These are phyloP conservation scores for Coenonympha arcania DNA, from an alignment of 2,888 invertebrate species.

Conservation along the genomic window DNA sequence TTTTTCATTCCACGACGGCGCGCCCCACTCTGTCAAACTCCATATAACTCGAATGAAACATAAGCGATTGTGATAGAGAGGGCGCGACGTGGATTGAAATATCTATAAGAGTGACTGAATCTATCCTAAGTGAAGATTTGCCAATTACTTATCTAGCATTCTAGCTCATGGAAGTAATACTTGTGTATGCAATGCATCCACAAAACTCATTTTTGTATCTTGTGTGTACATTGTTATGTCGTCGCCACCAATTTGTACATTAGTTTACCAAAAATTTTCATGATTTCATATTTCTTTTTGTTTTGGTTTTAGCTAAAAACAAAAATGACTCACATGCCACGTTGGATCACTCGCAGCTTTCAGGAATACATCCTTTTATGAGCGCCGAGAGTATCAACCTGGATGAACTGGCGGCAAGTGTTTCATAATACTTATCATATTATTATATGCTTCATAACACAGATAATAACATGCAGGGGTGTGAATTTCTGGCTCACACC, in stretches of 20 bases:
- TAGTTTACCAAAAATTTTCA: background rate
- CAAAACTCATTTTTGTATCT: background rate
- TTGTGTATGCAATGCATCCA: too few species aligned
- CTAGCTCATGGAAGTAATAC: background rate
- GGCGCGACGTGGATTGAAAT: too few species aligned
- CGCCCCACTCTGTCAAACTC: too few species aligned
- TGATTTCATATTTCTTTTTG: background rate
- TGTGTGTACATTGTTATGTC: background rate
- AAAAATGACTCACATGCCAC: conserved; percentile 43
- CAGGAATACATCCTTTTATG: conserved; percentile 83
- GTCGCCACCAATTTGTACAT: background rate
- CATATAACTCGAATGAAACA: too few species aligned
- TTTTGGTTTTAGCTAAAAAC: conserved; percentile 49
- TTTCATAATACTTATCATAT: conserved; percentile 1
- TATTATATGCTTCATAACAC: too few species aligned
- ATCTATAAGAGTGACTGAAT: too few species aligned
- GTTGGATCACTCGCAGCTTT: conserved; percentile 70
- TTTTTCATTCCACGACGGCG: too few species aligned
- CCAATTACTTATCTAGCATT: too few species aligned
- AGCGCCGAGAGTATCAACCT: conserved; percentile 77
- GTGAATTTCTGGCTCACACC: too few species aligned
- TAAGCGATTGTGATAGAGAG: too few species aligned
- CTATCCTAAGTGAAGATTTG: too few species aligned
- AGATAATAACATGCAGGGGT: too few species aligned
- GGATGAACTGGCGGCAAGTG: conserved; percentile 48